Evolutionary conservation across 2,888 invertebrate species (phyloP).

Genomic region (Xylophagus ater): DNA sequence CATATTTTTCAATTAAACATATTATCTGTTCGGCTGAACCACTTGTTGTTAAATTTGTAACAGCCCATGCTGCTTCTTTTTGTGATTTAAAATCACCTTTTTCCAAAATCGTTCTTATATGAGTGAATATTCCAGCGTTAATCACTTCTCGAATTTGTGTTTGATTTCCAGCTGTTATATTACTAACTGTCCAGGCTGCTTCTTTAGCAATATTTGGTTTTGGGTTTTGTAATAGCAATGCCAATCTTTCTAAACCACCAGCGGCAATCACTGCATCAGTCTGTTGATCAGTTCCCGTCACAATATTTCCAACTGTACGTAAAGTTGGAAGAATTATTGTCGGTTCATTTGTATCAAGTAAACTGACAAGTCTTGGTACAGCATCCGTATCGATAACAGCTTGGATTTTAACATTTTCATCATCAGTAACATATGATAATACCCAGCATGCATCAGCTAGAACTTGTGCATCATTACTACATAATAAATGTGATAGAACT

Average conservation of each 20-base stretch:
- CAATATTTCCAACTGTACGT: conserved; percentile 85
- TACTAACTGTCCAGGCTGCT: conserved; percentile 75
- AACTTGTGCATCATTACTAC: conserved; percentile 62
- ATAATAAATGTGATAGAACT: conserved; percentile 60
- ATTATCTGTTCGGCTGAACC: conserved; percentile 66
- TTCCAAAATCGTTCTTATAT: conserved; percentile 30
- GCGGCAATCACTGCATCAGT: conserved; percentile 68
- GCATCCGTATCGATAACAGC: conserved; percentile 60
- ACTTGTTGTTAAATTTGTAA: conserved; percentile 85
- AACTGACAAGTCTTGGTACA: conserved; percentile 56
- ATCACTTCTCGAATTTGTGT: conserved; percentile 69
- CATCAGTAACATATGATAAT: conserved; percentile 84
- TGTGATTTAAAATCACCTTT: conserved; percentile 65
- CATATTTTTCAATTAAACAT: too few species aligned
- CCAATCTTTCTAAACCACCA: conserved; percentile 58
- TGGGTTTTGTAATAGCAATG: conserved; percentile 50
- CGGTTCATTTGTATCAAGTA: conserved; percentile 54
- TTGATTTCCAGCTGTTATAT: conserved; percentile 81
- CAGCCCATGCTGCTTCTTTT: too few species aligned
- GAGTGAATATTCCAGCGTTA: conserved; percentile 45
- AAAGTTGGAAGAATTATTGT: conserved; percentile 75
- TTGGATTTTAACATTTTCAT: conserved; percentile 83
- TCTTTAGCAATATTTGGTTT: conserved; percentile 38
- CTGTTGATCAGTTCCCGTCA: conserved; percentile 79
- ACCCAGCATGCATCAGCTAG: conserved; percentile 92